Evolutionary conservation across 2,888 invertebrate genomes (phyloP), one percentile per base, ranked within the genome.

Genomic region (Torymus aiolomorphi): DNA sequence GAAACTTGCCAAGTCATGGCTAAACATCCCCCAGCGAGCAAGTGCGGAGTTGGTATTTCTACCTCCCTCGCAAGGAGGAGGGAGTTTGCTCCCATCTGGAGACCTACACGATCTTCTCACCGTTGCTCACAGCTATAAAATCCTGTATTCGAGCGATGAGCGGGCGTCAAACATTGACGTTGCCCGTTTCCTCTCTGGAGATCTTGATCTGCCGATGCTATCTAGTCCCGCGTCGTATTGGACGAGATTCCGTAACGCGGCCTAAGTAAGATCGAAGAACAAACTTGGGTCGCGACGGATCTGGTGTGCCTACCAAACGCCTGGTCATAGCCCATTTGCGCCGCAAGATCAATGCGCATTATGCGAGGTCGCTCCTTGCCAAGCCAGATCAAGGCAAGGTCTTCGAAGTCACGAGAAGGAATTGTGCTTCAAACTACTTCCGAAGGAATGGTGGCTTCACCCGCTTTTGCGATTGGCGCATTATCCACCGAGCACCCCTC

Each of bases 11-110:
- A 88, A 88, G 59, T 10, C n/a, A 0, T 88, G 87, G 88, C 62
- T 88, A 49, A 80, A 85, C 76, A 85, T 89, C 1, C 87, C 88
- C 1, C 86, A 86, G 76, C 65, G 88, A 1, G 87, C 88, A 3
- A 87, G 86, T 63, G 82, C 86, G 5, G 88, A 89, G 76, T 2
- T 86, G 0, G 82, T 88, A 2, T 85, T 80, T 78, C 67, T 87
- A 4, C 66, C 51, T 0, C 67, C 67, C 1, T 54, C 24, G 11
- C 52, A 82, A 73, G 88, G 88, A 0, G 88, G 88, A 0, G 85
- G 85, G 13, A 87, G 87, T 0, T 56, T 87, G 0, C 80, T 87
- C 2, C 88, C 87, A 14, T 82, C 88, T 0, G 84, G 84, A 0
- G 87, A 88, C 77, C 77, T 85, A 20, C 83, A 82, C 0, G 88